These are phyloP conservation scores for Sarcophaga bullata DNA, from an alignment of 1,140 invertebrate species.

Conservation along the genomic window DNA sequence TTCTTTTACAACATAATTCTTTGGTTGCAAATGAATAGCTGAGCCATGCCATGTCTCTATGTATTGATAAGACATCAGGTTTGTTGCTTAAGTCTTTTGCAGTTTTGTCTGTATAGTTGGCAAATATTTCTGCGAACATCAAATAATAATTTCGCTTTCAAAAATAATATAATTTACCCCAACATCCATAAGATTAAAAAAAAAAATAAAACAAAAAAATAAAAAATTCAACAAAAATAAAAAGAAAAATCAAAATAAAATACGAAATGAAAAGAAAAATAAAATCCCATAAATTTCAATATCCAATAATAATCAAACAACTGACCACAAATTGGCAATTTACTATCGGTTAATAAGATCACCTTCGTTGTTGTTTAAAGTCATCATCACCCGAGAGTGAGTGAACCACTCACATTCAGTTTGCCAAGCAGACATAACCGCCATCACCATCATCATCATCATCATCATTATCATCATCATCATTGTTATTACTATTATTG, in stretches of 20 bases:
- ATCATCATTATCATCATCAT: not conserved
- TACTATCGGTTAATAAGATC: conserved; percentile 26
- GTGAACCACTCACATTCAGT: too few species aligned
- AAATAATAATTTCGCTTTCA: not conserved
- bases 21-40: too few species aligned
- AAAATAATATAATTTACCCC: not conserved
- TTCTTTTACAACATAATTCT: too few species aligned
- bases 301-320: conserved; percentile 35
- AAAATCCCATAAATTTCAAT: conserved; percentile 13
- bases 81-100: too few species aligned
- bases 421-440: not conserved
- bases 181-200: too few species aligned
- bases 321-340: conserved; percentile 28
- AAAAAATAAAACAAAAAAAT: too few species aligned
- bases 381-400: too few species aligned
- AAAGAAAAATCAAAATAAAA: too few species aligned
- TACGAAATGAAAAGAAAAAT: not conserved
- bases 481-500: conserved; percentile 22
- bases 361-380: not conserved
- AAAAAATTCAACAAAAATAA: too few species aligned
- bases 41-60: too few species aligned
- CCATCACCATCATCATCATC: not conserved
- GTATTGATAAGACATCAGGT: too few species aligned
- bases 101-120: too few species aligned
- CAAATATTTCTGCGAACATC: not conserved